A percentile compares a stretch with the other conserved stretches of the same genome.
phyloP scores from a whole-genome alignment of 2,888 invertebrate species.

The Cheilosia soror region DNA sequence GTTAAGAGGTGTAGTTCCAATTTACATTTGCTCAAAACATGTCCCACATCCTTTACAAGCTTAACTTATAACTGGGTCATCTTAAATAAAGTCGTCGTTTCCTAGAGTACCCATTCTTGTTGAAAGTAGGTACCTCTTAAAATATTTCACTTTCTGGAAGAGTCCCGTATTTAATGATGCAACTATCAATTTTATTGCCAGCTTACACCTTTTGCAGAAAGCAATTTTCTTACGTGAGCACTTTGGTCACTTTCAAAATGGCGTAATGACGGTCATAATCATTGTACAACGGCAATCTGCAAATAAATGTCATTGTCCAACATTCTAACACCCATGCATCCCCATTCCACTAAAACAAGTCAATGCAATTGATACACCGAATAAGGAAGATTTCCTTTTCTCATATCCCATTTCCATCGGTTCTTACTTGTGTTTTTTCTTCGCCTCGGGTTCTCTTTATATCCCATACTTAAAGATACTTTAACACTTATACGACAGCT shows the following conservation, averaged over 20 bases:
- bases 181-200: too few relatives aligned
- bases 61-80: too few relatives aligned
- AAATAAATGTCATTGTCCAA: slow-evolving; percentile 63
- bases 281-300: slow-evolving; percentile 66
- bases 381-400: slow-evolving; percentile 21
- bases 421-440: slow-evolving; percentile 15
- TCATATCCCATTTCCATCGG: slow-evolving; percentile 31
- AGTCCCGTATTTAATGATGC: too few relatives aligned
- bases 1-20: too few relatives aligned
- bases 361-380: slow-evolving; percentile 24
- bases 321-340: slow-evolving; percentile 35
- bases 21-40: too few relatives aligned
- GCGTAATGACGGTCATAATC: slow-evolving; percentile 68
- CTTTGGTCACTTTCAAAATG: slow-evolving; percentile 34
- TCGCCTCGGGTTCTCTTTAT: slow-evolving; percentile 10
- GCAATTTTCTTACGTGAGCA: background rate
- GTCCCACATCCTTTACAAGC: too few relatives aligned
- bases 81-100: too few relatives aligned
- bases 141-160: too few relatives aligned
- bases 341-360: slow-evolving; percentile 30
- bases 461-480: slow-evolving; percentile 33
- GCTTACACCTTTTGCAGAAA: too few relatives aligned
- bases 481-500: slow-evolving; percentile 44
- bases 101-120: too few relatives aligned
- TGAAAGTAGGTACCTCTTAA: too few relatives aligned